These are phyloP conservation scores for Antennarius maculatus DNA, from an alignment of 2,797 vertebrate species.

Conservation along the genomic window DNA sequence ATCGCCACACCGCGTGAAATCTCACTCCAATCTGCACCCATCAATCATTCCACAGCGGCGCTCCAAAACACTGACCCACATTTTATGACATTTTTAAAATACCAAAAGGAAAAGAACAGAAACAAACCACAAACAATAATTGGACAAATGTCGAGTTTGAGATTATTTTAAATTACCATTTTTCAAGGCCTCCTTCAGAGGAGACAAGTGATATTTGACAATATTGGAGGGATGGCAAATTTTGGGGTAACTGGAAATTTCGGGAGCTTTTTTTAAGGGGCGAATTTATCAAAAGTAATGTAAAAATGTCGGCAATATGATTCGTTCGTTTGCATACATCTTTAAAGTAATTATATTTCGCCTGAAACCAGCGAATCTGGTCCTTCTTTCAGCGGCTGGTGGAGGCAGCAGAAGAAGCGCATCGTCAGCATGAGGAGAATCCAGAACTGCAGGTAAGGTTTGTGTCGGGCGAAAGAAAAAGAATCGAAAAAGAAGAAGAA, in stretches of 20 bases:
- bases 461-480: neutral
- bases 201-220: conserved; percentile 1
- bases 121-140: neutral
- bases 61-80: conserved; percentile 19
- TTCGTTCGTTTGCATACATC: too few species aligned
- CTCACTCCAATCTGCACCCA: conserved; percentile 24
- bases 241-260: neutral
- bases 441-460: conserved; percentile 92
- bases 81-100: conserved; percentile 18
- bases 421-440: conserved; percentile 95
- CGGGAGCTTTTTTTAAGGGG: too few species aligned
- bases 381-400: conserved; percentile 87
- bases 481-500: neutral
- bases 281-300: too few species aligned
- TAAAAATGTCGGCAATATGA: too few species aligned
- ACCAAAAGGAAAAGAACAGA: neutral
- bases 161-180: neutral
- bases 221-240: neutral
- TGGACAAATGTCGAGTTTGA: conserved; percentile 5
- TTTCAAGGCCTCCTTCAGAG: conserved; percentile 12
- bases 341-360: too few species aligned
- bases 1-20: conserved; percentile 14
- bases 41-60: conserved; percentile 50
- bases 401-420: conserved; percentile 96
- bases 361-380: neutral